Percentiles rank a stretch among this genome's conserved stretches.
Evolutionary conservation across 1,140 invertebrate species (phyloP).

Genomic region (Kradibia gibbosae): DNA sequence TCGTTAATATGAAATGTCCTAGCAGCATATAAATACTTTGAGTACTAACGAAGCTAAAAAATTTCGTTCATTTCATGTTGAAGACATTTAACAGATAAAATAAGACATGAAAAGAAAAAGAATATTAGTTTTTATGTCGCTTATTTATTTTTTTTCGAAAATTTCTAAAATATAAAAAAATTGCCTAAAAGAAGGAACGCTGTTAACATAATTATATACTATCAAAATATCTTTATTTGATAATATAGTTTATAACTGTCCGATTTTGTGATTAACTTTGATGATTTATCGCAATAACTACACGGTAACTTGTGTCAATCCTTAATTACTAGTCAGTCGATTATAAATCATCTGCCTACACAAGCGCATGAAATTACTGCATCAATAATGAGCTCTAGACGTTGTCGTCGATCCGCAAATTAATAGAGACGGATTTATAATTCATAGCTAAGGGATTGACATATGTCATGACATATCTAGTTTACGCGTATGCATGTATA

Average conservation of each 20-base stretch:
- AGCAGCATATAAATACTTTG: no score
- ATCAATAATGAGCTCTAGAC: neutral
- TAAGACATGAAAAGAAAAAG: no score
- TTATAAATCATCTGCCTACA: neutral
- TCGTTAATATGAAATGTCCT: no score
- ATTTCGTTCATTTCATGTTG: no score
- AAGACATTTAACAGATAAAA: no score
- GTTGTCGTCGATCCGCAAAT: neutral
- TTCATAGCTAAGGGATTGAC: neutral
- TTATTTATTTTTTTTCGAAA: no score
- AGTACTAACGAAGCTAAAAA: no score
- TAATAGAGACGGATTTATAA: neutral
- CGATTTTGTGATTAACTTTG: neutral
- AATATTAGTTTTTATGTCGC: no score
- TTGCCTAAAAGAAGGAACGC: no score
- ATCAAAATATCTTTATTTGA: neutral
- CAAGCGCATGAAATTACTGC: neutral
- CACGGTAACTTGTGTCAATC: neutral
- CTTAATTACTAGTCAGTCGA: neutral
- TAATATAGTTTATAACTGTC: neutral
- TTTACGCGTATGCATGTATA: neutral
- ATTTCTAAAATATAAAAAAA: no score
- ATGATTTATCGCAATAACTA: neutral
- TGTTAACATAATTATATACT: neutral
- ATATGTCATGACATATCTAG: neutral